Evolutionary conservation across 2,113 vertebrate genomes (phyloP), one percentile per base, ranked within the genome.

Genomic region (Tachuris rubrigastra): DNA sequence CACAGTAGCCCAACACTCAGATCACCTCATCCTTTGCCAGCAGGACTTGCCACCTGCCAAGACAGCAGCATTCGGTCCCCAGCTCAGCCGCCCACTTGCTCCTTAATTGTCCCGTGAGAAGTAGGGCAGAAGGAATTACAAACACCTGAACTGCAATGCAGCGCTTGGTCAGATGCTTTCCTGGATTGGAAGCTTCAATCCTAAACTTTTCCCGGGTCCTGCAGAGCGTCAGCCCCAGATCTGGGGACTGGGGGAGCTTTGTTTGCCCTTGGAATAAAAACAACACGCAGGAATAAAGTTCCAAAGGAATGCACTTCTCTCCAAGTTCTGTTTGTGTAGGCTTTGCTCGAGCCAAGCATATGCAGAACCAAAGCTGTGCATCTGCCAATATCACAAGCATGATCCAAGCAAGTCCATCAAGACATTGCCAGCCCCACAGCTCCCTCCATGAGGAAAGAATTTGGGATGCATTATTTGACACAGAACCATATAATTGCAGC

Each of bases 361-460:
- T 86, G 93, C 94, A 97, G 89, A 96, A 97, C 85, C 90, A 96
- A 94, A 97, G 81, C 87, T 87, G 80, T 75, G 74, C 95, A 95
- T 96, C 76, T 90, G 81, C 95, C 96, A 97, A 19, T 90, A 95
- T 78, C 68, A 17, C 60, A 90, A 83, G 69, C 25, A 90, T 41
- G 82, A 92, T 92, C 93, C 72, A 93, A 88, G 58, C 71, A 66
- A 95, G 93, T n/a, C 93, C 60, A 86, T 7, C 4, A 2, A 85
- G 89, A 76, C 46, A 10, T 24, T 94, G 91, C 94, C 96, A 94
- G 95, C 58, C 63, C 52, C 27, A 73, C 47, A 33, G 75, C 62
- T 96, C 91, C 79, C 87, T 92, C 96, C 96, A 81, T 77, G 22
- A 97, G 95, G 89, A 93, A 95, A 91, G 93, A 66, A 84, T 85